phyloP scores from a whole-genome alignment of 2,888 invertebrate species.

The Torymus auratus region DNA sequence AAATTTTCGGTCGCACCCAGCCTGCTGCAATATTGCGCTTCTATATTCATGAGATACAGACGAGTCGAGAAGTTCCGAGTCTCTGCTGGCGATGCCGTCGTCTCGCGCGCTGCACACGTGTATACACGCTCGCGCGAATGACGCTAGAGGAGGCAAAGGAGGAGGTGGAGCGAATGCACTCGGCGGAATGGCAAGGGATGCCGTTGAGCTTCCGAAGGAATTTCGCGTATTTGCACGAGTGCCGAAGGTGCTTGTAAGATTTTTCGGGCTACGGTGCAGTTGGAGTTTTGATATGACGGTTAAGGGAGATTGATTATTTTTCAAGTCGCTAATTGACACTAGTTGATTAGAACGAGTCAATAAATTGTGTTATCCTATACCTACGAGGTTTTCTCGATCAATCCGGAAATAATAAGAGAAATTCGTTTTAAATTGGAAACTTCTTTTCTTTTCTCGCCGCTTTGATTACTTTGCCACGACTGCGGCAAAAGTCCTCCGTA shows the following conservation, averaged over 20 bases:
- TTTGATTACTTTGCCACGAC: no score
- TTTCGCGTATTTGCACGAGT: background rate
- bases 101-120: background rate
- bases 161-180: constrained; percentile 24
- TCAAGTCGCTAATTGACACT: no score
- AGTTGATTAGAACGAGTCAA: no score
- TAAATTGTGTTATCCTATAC: no score
- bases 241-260: background rate
- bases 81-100: constrained; percentile 18
- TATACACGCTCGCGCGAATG: background rate
- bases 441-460: no score
- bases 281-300: background rate
- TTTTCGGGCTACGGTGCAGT: background rate
- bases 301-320: no score
- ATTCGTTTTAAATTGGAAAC: no score
- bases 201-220: constrained; percentile 29
- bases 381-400: no score
- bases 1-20: constrained; percentile 45
- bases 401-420: no score
- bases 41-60: constrained; percentile 51
- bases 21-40: constrained; percentile 29
- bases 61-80: background rate
- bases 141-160: background rate
- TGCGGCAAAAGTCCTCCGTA: no score
- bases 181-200: constrained; percentile 31